Conservation (phyloP, 2,113 vertebrate genomes). For the Festucalex cinctus region DNA sequence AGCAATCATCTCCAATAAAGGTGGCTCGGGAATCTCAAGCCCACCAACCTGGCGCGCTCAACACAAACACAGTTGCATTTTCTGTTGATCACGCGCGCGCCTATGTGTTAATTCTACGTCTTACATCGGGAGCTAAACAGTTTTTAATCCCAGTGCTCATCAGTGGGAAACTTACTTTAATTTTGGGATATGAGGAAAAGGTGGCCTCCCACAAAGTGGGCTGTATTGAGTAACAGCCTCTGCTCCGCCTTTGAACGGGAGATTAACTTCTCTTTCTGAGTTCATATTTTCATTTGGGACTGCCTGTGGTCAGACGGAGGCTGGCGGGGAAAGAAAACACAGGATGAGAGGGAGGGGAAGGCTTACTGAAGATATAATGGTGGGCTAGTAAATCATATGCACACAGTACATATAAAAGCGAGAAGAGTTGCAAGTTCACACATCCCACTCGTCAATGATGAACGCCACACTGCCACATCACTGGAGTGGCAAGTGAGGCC, state of each 20-base stretch:
- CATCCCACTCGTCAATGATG: slow-evolving; percentile 13
- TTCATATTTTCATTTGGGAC: slow-evolving; percentile 60
- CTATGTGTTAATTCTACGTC: slow-evolving; percentile 42
- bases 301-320: slow-evolving; percentile 30
- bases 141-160: slow-evolving; percentile 67
- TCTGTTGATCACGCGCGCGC: slow-evolving; percentile 14
- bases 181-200: slow-evolving; percentile 56
- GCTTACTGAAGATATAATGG: slow-evolving; percentile 21
- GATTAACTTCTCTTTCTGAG: slow-evolving; percentile 56
- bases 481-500: slow-evolving; percentile 1
- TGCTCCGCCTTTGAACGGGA: slow-evolving; percentile 53
- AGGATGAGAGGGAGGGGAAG: slow-evolving; percentile 11
- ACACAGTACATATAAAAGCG: slow-evolving; percentile 8
- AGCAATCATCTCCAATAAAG: slow-evolving; percentile 73
- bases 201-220: slow-evolving; percentile 59
- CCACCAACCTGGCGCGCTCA: slow-evolving; percentile 50
- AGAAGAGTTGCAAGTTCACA: slow-evolving; percentile 15
- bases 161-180: slow-evolving; percentile 67
- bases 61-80: slow-evolving; percentile 37
- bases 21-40: slow-evolving; percentile 56
- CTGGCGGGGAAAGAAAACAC: slow-evolving; percentile 4
- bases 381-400: slow-evolving; percentile 23
- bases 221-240: slow-evolving; percentile 58
- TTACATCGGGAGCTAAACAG: slow-evolving; percentile 59
- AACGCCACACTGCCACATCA: slow-evolving; percentile 25